Evolutionary conservation across 1,140 invertebrate species (phyloP), one percentile per base, ranked within the genome.

Genomic region (Mya arenaria): DNA sequence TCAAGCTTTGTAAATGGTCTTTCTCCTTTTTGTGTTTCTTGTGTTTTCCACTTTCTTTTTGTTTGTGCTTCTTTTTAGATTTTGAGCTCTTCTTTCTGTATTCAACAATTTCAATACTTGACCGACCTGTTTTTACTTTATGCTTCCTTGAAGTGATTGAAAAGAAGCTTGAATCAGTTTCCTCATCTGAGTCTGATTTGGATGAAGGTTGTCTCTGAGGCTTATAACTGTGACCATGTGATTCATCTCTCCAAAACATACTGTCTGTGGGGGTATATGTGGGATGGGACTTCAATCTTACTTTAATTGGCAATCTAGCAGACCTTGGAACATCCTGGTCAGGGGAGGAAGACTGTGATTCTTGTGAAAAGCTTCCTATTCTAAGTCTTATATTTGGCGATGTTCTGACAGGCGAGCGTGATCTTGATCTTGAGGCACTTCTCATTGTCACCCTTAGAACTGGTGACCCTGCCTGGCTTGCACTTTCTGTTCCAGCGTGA

Each of bases 21-120:
- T 52, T 52, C 17, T 19, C 41, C 41, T 23, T 25, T 2, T 79
- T 34, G 60, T 32, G 37, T 63, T 25, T 60, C 39, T 23, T 52
- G 48, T 17, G 25, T 52, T 52, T 52, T 17, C 13, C 41, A 56
- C 32, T 25, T 2, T 79, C 36, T 37, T 6, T n/a, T 23, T 79
- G 19, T n/a, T 69, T 66, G 36, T 79, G 25, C 48, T 36, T 60
- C 19, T 69, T 82, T 34, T 73, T 73, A 10, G 30, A 56, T 25
- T 82, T 82, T 0, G 69, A 82, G 30, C 62, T 82, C 39, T 52
- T 82, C 60, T 82, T 74, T 55, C 71, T 63, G 52, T 82, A 82
- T 32, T 82, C 79, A 36, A 82, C 41, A 48, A 82, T 82, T 73
- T 73, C 69, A 32, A 82, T 74, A 37, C 79, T 82, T 6, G 79